Conservation (phyloP, 2,888 invertebrate species). For the Nudaria mundana region DNA sequence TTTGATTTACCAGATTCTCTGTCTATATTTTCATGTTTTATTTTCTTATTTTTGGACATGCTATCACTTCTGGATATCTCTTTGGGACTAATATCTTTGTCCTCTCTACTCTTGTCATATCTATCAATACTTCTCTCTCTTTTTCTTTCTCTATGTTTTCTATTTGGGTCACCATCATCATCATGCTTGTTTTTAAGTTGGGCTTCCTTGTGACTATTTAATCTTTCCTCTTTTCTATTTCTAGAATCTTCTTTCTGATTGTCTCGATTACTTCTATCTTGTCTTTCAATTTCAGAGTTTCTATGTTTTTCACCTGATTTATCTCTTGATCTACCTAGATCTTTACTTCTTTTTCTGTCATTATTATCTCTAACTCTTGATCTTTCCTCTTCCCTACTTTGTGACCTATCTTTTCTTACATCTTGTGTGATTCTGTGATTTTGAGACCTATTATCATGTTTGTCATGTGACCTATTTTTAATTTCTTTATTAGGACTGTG, state of each 20-base stretch:
- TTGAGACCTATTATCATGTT: not conserved
- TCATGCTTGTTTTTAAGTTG: not conserved
- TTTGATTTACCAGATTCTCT: slow-evolving; percentile 12
- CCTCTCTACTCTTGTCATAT: not conserved
- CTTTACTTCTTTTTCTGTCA: slow-evolving; percentile 4
- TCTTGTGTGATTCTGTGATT: not conserved
- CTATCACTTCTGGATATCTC: slow-evolving; percentile 14
- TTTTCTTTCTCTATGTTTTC: too few species aligned
- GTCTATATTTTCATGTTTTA: slow-evolving; percentile 22
- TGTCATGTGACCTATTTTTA: slow-evolving; percentile 2
- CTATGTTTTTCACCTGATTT: not conserved
- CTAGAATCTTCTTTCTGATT: not conserved
- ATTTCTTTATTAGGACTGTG: not conserved
- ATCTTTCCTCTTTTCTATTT: not conserved
- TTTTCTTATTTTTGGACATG: slow-evolving; percentile 12
- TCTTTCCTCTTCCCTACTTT: slow-evolving; percentile 5
- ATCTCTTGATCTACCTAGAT: not conserved
- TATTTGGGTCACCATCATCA: not conserved
- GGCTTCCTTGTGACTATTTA: not conserved
- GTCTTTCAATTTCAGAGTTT: not conserved
- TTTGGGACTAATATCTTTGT: not conserved
- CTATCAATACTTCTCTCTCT: not conserved
- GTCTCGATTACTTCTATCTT: slow-evolving; percentile 1
- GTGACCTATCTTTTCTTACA: not conserved
- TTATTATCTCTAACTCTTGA: slow-evolving; percentile 7